Evolutionary conservation across 1,140 invertebrate genomes (phyloP).

Genomic region (Colletes gigas): DNA sequence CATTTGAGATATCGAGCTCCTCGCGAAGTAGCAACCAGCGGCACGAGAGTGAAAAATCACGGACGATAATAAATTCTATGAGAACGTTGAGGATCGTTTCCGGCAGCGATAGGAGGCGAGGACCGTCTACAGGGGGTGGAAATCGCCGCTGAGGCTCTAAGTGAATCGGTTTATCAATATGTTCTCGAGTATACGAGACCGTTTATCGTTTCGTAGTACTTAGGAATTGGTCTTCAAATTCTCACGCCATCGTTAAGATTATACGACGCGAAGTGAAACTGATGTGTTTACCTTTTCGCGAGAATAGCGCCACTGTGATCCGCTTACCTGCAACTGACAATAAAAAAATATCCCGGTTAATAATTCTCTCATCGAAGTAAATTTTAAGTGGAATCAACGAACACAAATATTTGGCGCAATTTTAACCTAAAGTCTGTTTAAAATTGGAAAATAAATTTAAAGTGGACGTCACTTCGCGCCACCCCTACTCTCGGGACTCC

Average conservation of each 20-base stretch:
- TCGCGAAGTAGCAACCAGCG: conserved; percentile 13
- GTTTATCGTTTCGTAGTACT: neutral
- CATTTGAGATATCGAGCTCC: conserved; percentile 67
- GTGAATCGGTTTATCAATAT: conserved; percentile 18
- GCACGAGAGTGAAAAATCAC: conserved; percentile 61
- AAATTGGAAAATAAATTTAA: neutral
- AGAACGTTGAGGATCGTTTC: conserved; percentile 52
- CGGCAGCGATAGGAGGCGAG: conserved; percentile 20
- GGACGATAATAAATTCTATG: conserved; percentile 62
- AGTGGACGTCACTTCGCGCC: neutral
- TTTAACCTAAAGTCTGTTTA: too few species aligned
- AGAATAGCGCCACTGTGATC: too few species aligned
- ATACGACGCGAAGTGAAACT: too few species aligned
- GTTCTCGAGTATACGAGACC: neutral
- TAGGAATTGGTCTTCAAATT: too few species aligned
- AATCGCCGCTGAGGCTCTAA: conserved; percentile 33
- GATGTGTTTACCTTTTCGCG: too few species aligned
- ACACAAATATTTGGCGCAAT: too few species aligned
- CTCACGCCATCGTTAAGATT: too few species aligned
- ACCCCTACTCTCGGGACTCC: too few species aligned
- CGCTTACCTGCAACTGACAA: too few species aligned
- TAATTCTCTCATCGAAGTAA: too few species aligned
- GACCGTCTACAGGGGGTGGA: conserved; percentile 29
- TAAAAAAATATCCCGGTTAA: too few species aligned
- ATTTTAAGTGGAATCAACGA: too few species aligned